phyloP scores from a whole-genome alignment of 1,140 invertebrate species.

The Chrysomallon squamiferum region DNA sequence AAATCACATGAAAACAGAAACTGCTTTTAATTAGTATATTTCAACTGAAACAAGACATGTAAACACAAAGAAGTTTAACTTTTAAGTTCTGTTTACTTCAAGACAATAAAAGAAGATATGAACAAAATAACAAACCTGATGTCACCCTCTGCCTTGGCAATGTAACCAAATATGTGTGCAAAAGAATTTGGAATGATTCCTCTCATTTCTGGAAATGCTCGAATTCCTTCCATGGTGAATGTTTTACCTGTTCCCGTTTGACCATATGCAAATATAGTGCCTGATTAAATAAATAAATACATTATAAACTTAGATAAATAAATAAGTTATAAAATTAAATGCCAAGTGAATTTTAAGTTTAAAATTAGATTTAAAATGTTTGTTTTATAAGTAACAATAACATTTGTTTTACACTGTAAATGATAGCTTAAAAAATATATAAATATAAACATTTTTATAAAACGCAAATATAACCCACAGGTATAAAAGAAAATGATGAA shows the following conservation, averaged over 20 bases:
- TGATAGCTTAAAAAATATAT: too few relatives aligned
- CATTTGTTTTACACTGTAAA: too few relatives aligned
- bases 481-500: too few relatives aligned
- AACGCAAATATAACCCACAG: too few relatives aligned
- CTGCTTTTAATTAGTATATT: too few relatives aligned
- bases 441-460: too few relatives aligned
- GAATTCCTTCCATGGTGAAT: slow-evolving; percentile 95
- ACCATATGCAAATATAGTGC: slow-evolving; percentile 98
- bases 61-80: too few relatives aligned
- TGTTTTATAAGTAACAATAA: not conserved
- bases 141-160: slow-evolving; percentile 79
- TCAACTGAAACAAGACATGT: too few relatives aligned
- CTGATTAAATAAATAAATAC: slow-evolving; percentile 44
- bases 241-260: slow-evolving; percentile 99
- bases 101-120: too few relatives aligned
- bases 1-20: too few relatives aligned
- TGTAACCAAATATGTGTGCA: slow-evolving; percentile 66
- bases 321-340: too few relatives aligned
- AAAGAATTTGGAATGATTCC: slow-evolving; percentile 69
- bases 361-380: not conserved
- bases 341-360: not conserved
- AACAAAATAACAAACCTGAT: slow-evolving; percentile 70
- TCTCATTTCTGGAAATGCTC: slow-evolving; percentile 65
- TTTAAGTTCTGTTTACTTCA: too few relatives aligned
- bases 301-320: not conserved